Evolutionary conservation across 2,113 vertebrate species (phyloP).

Genomic region (Nicator chloris): DNA sequence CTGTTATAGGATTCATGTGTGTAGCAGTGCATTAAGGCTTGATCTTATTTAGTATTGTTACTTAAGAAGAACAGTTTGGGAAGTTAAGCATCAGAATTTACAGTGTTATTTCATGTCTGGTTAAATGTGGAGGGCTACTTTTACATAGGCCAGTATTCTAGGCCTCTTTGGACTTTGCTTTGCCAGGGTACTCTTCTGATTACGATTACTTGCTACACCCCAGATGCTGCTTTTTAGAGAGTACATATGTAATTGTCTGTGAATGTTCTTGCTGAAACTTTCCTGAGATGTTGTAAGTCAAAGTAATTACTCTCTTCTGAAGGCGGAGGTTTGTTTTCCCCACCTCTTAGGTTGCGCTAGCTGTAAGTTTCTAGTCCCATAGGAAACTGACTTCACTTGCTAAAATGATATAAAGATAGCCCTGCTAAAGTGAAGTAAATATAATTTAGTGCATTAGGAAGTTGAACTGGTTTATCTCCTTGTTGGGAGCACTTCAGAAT

Average conservation of each 20-base stretch:
- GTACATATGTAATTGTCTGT: background rate
- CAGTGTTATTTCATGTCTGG: background rate
- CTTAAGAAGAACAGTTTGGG: background rate
- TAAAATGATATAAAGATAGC: background rate
- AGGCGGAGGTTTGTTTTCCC: background rate
- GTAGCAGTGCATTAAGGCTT: background rate
- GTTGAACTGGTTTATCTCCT: background rate
- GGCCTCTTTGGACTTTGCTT: background rate
- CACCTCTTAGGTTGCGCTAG: background rate
- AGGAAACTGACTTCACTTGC: background rate
- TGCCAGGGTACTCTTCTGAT: background rate
- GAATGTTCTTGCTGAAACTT: background rate
- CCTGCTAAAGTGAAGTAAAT: background rate
- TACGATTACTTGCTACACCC: background rate
- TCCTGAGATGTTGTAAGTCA: background rate
- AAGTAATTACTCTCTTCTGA: background rate
- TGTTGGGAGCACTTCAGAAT: background rate
- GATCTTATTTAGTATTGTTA: background rate
- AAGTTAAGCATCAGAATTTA: background rate
- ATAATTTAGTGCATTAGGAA: background rate
- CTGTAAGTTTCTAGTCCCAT: background rate
- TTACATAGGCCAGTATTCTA: background rate
- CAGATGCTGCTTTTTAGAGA: background rate
- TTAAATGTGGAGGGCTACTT: background rate
- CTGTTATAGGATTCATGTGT: accelerated